A percentile compares a stretch with the other conserved stretches of the same genome.
These are phyloP conservation scores for Craniophora ligustri DNA, from an alignment of 2,888 invertebrate species.

Conservation along the genomic window DNA sequence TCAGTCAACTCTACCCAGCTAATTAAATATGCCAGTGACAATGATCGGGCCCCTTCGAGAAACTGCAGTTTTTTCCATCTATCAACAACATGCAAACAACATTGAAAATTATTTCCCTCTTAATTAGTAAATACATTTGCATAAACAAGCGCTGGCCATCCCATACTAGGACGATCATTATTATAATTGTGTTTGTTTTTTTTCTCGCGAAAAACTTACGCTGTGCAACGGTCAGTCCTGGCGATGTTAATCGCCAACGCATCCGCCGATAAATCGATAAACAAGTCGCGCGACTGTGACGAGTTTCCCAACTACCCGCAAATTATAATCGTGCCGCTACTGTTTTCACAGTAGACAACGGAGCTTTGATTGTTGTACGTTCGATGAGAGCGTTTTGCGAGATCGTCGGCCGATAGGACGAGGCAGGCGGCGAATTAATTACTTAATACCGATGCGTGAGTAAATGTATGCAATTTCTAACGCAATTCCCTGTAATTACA, in stretches of 20 bases:
- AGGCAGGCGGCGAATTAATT: constrained; percentile 78
- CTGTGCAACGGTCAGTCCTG: constrained; percentile 77
- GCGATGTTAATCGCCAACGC: constrained; percentile 81
- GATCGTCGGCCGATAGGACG: constrained; percentile 81
- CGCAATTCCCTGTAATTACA: constrained; percentile 77
- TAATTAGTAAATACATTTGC: constrained; percentile 85
- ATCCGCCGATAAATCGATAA: constrained; percentile 86
- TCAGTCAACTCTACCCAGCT: constrained; percentile 67
- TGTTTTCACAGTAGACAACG: constrained; percentile 72
- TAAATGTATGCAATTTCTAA: constrained; percentile 82
- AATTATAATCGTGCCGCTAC: constrained; percentile 76
- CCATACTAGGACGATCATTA: constrained; percentile 86
- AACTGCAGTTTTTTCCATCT: constrained; percentile 68
- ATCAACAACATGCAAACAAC: constrained; percentile 74
- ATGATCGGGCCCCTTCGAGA: constrained; percentile 67
- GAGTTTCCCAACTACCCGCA: constrained; percentile 79
- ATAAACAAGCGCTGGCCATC: constrained; percentile 79
- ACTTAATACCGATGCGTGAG: constrained; percentile 86
- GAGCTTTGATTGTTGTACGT: constrained; percentile 75
- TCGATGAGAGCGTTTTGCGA: constrained; percentile 73
- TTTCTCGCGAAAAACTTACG: constrained; percentile 82
- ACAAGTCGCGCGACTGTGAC: constrained; percentile 81
- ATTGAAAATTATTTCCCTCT: constrained; percentile 83
- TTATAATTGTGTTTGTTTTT: constrained; percentile 84
- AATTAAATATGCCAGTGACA: constrained; percentile 74